Evolutionary conservation across 2,113 vertebrate genomes (phyloP), one percentile per base, ranked within the genome.

Genomic region (Hemiprocne comata): DNA sequence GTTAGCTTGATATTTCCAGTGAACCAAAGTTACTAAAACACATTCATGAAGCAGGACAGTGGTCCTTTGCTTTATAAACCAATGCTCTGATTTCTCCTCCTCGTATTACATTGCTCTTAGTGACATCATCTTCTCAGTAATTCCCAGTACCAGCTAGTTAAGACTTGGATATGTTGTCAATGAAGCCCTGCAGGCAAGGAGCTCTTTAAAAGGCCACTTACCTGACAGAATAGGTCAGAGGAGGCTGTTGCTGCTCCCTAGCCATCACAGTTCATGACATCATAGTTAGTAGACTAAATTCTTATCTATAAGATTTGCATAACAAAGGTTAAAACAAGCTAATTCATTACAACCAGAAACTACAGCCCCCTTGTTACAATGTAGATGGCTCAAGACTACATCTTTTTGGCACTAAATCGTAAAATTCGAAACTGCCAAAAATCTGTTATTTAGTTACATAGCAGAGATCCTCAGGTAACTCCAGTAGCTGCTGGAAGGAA

Each of bases 401-500:
- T 60, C 28, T 57, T 87, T 86, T 78, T 33, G 44, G 33, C 29
- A 65, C 21, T 21, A 84, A 78, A 69, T 11, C 62, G 5, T 74
- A 74, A 66, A 87, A 90, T 50, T 90, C 58, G 72, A 75, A 91
- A 73, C 33, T 57, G 65, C 54, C 34, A 79, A 88, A 75, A 92
- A 85, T 78, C 36, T 78, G 17, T 89, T 94, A 64, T 38, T 14
- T 42, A 73, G 23, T n/a, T 42, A 48, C 28, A 46, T 65, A 83
- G 58, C 53, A 90, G 65, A 70, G 94, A 93, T 80, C 57, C 77
- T 87, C 71, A 91, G 92, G 85, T 95, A 91, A 77, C 15, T 33
- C 58, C 57, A 89, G 82, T 82, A 96, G 71, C 71, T 70, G 74
- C 84, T 92, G 62, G 55, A 89, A 95, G 93, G 54, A 93, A 93